Evolutionary conservation across 2,113 vertebrate genomes (phyloP), one percentile per base, ranked within the genome.

Genomic region (Thermophis baileyi): DNA sequence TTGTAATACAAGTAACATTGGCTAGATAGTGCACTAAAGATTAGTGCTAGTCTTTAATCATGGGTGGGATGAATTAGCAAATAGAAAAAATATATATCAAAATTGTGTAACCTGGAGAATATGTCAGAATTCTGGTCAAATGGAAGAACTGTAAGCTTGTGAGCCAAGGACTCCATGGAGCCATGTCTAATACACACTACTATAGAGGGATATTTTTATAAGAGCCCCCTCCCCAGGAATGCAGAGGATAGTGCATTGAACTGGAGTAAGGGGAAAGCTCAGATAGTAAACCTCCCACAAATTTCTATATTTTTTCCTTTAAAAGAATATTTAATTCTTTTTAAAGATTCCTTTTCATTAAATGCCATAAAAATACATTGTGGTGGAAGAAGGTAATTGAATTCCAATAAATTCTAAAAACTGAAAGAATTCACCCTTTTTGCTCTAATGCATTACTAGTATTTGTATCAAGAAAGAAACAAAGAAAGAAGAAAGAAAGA

Each of bases 401-500:
- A 81, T 81, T 44, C 74, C 40, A 57, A 3, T 44, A 47, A 57
- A 12, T 81, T 40, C 63, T 40, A 90, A 14, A 90, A 22, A n/a
- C 57, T 46, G 8, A 25, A 81, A 81, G 16, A 35, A 49, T 51
- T 50, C 35, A n/a, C 46, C 46, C 30, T 22, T n/a, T 90, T 90
- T 74, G 30, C 47, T 47, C 22, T 85, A 54, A 40, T 55, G 27
- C 18, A 20, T 16, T 55, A 10, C 22, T 22, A 12, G 18, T 16
- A 74, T 40, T 25, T 85, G 1, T 44, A 35, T 46, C 63, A 20
- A 53, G 25, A 60, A 27, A 69, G 11, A 25, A 1, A n/a, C 11
- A 0, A 24, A 16, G n/a, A 1, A 6, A 12, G 16, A 2, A 8
- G 22, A 63, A 1, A n/a, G n/a, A n/a, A n/a, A n/a, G n/a, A n/a